Conservation (phyloP, 1,140 invertebrate species). For the Drosophila prosaltans region DNA sequence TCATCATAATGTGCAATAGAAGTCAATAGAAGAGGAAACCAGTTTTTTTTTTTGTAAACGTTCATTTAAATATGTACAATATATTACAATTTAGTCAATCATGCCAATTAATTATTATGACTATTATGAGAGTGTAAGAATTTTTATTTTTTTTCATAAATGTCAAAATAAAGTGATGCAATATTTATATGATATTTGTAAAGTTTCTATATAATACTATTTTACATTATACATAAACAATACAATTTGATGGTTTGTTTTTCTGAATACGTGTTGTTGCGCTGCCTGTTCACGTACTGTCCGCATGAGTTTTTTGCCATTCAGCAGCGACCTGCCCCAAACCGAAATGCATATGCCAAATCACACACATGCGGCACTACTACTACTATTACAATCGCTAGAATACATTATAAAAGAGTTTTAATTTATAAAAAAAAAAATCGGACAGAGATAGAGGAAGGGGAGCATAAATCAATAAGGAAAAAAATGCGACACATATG, state of each 20-base stretch:
- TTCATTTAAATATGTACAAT: too few relatives aligned
- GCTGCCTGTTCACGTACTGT: neutral
- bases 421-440: neutral
- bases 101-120: too few relatives aligned
- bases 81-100: too few relatives aligned
- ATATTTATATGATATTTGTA: constrained; percentile 1
- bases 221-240: too few relatives aligned
- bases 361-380: neutral
- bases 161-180: neutral
- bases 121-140: too few relatives aligned
- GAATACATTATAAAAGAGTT: neutral
- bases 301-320: neutral
- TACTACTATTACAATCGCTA: neutral
- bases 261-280: neutral
- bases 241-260: neutral
- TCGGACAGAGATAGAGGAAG: neutral
- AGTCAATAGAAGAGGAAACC: too few relatives aligned
- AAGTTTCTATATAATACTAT: neutral
- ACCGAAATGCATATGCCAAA: constrained; percentile 12
- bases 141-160: too few relatives aligned
- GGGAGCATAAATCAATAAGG: neutral
- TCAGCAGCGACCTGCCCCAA: constrained; percentile 7
- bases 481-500: neutral
- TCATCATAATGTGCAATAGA: too few relatives aligned
- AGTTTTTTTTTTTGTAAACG: too few relatives aligned